Evolutionary conservation across 2,113 vertebrate species (phyloP).

Genomic region (Odocoileus hemionus): DNA sequence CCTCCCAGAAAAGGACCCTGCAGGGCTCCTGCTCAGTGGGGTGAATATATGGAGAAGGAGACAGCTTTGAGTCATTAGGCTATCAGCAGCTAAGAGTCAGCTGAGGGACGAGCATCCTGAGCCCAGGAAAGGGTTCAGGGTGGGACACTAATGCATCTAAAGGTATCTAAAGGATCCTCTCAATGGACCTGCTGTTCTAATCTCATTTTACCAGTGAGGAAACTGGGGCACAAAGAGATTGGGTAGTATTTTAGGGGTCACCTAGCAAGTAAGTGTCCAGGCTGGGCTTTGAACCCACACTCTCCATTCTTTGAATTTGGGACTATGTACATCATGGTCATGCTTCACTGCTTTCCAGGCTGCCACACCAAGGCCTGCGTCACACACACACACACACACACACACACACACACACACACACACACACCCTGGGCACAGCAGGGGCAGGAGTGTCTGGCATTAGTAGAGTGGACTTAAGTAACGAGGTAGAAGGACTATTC

Average conservation of each 20-base stretch:
- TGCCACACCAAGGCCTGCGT: not conserved
- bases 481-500: not conserved
- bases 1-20: not conserved
- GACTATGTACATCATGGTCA: not conserved
- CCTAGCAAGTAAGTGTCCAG: not conserved
- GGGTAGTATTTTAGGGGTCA: not conserved
- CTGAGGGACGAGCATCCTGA: not conserved
- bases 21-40: not conserved
- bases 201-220: not conserved
- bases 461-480: not conserved
- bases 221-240: not conserved
- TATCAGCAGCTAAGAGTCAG: not conserved
- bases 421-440: not conserved
- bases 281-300: not conserved
- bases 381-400: not conserved
- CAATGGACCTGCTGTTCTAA: not conserved
- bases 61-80: not conserved
- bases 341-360: not conserved
- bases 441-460: not conserved
- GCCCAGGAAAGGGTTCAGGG: not conserved
- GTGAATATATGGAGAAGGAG: not conserved
- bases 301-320: not conserved
- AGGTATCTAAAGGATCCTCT: not conserved
- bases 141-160: too few species aligned
- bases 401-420: not conserved